A percentile compares a stretch with the other conserved stretches of the same genome.
These are phyloP conservation scores for Harpalus rufipes DNA, from an alignment of 2,888 invertebrate species.

Conservation along the genomic window DNA sequence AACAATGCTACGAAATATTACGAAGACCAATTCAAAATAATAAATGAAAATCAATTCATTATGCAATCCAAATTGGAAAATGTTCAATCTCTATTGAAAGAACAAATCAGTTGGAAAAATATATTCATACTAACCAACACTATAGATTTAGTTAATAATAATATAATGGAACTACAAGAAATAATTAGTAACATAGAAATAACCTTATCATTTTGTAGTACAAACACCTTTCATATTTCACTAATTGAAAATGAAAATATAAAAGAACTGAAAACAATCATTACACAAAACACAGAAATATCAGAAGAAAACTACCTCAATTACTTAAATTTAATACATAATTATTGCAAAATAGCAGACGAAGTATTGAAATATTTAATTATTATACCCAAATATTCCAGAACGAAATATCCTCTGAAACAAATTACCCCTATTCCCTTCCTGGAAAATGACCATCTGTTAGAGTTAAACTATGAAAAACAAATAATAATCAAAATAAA, in stretches of 20 bases:
- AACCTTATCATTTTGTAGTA: not conserved
- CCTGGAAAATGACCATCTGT: not conserved
- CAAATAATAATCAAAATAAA: no score
- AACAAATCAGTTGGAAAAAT: not conserved
- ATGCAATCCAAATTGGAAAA: not conserved
- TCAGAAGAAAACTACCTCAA: not conserved
- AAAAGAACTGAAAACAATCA: not conserved
- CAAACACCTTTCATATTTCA: not conserved
- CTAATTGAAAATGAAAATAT: not conserved
- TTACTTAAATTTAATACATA: no score
- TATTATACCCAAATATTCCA: not conserved
- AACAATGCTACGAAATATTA: not conserved
- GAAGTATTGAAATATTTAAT: not conserved
- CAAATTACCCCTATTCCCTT: not conserved
- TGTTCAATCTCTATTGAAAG: no score
- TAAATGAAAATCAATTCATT: slow-evolving; percentile 8
- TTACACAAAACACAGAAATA: not conserved
- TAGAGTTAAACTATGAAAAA: no score
- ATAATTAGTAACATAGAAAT: slow-evolving; percentile 5
- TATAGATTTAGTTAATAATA: no score
- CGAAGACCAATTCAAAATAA: not conserved
- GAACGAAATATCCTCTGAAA: not conserved
- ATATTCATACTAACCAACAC: no score
- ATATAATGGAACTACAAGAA: no score
- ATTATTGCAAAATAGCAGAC: no score